A percentile compares a stretch with the other conserved stretches of the same genome.
Evolutionary conservation across 2,888 invertebrate species (phyloP).

Genomic region (Craniophora ligustri): DNA sequence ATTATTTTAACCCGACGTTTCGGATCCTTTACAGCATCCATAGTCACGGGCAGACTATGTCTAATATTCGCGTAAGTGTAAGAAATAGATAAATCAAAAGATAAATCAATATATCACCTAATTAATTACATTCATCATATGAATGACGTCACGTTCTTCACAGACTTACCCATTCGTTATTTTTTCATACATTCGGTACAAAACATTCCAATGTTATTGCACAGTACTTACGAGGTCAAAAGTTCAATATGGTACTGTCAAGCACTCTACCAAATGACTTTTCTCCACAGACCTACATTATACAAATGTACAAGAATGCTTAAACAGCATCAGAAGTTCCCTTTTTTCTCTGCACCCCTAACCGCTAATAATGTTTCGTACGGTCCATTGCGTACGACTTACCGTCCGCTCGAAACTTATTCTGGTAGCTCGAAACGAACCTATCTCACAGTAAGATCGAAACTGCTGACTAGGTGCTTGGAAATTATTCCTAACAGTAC

Average conservation of each 20-base stretch:
- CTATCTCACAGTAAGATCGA: conserved; percentile 36
- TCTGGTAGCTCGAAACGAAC: conserved; percentile 38
- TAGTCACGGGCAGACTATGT: no score
- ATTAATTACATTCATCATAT: no score
- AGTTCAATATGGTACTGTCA: not conserved
- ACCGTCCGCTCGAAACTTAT: conserved; percentile 46
- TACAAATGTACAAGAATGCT: conserved; percentile 46
- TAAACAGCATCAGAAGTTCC: conserved; percentile 34
- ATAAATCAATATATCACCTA: no score
- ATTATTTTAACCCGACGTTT: no score
- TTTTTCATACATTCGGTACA: not conserved
- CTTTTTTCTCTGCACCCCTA: conserved; percentile 55
- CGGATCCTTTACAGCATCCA: no score
- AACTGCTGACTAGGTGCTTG: conserved; percentile 4
- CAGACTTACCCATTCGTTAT: no score
- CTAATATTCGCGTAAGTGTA: no score
- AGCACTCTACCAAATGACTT: conserved; percentile 35
- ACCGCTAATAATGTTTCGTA: conserved; percentile 60
- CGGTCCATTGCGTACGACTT: conserved; percentile 58
- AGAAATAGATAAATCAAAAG: no score
- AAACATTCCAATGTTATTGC: not conserved
- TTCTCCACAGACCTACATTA: conserved; percentile 16
- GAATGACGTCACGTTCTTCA: no score
- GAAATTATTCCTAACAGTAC: no score
- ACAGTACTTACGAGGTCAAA: conserved; percentile 2